A percentile compares a stretch with the other conserved stretches of the same genome.
phyloP scores from a whole-genome alignment of 1,140 invertebrate species.

The Yoshiicerus persimilis region DNA sequence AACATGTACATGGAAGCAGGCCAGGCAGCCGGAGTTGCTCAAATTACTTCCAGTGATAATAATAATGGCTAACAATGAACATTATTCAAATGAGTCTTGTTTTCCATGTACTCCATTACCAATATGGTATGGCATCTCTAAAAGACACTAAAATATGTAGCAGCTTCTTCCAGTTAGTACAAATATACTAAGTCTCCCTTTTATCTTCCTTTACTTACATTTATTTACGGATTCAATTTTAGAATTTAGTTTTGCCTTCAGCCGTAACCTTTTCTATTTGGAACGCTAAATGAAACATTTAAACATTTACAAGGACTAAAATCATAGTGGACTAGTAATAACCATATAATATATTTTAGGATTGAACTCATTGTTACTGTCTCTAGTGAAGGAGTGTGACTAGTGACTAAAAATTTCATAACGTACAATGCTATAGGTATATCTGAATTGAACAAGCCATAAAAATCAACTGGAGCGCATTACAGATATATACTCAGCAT shows the following conservation, averaged over 20 bases:
- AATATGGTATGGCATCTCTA: conserved; percentile 13
- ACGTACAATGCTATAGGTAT: neutral
- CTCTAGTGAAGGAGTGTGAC: neutral
- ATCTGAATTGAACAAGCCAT: neutral
- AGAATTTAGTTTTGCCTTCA: neutral
- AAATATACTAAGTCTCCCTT: neutral
- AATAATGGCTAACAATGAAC: conserved; percentile 21
- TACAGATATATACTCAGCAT: neutral
- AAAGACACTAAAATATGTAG: conserved; percentile 27
- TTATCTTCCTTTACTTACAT: neutral
- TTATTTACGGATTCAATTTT: neutral
- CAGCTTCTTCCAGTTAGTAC: neutral
- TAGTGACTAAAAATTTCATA: neutral
- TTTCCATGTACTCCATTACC: neutral
- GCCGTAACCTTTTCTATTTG: neutral
- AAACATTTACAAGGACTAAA: neutral
- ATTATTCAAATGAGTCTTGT: conserved; percentile 20
- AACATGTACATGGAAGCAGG: neutral
- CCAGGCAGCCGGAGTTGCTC: neutral
- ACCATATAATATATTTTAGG: neutral
- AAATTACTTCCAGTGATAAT: conserved; percentile 13
- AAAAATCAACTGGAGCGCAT: conserved; percentile 13
- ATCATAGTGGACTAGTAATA: neutral
- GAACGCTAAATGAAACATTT: neutral
- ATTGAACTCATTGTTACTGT: neutral